phyloP scores from a whole-genome alignment of 2,797 vertebrate genomes.

The Australoheros facetus region DNA sequence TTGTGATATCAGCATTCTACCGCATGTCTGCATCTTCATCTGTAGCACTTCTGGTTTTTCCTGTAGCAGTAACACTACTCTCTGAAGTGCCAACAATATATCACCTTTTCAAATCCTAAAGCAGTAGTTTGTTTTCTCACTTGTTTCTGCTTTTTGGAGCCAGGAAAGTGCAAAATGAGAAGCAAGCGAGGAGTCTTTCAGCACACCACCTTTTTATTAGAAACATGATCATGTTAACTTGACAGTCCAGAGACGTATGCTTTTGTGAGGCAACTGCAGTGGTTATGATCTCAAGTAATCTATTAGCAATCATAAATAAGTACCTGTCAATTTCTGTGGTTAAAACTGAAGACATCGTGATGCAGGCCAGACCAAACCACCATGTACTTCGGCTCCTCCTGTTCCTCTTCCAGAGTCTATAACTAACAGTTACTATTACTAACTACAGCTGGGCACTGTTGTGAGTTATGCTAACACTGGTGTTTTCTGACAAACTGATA shows the following conservation, averaged over 20 bases:
- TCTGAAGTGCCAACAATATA: not conserved
- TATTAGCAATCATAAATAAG: conserved; percentile 21
- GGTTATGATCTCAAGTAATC: conserved; percentile 4
- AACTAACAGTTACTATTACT: conserved; percentile 2
- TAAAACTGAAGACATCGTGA: conserved; percentile 2
- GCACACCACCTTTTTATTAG: conserved; percentile 12
- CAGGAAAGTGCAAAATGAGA: conserved; percentile 7
- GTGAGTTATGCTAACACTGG: not conserved
- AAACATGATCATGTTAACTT: conserved; percentile 20
- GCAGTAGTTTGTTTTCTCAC: not conserved
- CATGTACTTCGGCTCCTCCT: conserved; percentile 10
- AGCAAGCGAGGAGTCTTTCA: conserved; percentile 32
- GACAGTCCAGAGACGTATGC: conserved; percentile 12
- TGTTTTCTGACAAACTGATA: conserved; percentile 1
- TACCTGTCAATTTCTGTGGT: conserved; percentile 9
- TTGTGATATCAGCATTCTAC: too few species aligned
- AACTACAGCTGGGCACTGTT: not conserved
- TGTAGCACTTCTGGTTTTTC: too few species aligned
- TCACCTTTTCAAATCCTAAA: not conserved
- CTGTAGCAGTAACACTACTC: too few species aligned
- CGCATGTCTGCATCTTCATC: too few species aligned
- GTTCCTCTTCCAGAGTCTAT: not conserved
- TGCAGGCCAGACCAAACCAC: conserved; percentile 30
- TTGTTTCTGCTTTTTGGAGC: not conserved
- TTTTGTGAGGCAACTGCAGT: not conserved